These are phyloP conservation scores for Drosophila mojavensis DNA, from an alignment of 1,140 invertebrate genomes.

Conservation along the genomic window DNA sequence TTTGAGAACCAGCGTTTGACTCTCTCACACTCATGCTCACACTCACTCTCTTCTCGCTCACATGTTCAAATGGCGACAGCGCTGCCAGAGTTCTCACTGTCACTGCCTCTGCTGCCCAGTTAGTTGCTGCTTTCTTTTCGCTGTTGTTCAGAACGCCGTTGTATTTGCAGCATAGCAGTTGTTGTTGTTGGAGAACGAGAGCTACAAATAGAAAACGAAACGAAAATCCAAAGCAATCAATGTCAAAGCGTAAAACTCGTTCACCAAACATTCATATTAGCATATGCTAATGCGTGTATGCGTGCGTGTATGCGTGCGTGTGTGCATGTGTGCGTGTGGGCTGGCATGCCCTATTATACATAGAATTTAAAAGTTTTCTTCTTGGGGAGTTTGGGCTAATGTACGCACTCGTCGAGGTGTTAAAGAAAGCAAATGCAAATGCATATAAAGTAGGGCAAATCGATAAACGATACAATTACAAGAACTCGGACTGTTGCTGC, in stretches of 20 bases:
- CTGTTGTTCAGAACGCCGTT: constrained; percentile 10
- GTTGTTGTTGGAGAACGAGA: constrained; percentile 36
- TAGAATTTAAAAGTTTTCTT: constrained; percentile 22
- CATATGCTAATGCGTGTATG: no score
- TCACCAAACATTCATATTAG: constrained; percentile 8
- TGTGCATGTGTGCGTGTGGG: no score
- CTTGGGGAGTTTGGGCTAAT: constrained; percentile 36
- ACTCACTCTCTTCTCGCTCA: constrained; percentile 12
- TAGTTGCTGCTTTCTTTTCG: constrained; percentile 50
- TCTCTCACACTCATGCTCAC: not conserved
- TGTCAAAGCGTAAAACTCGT: constrained; percentile 32
- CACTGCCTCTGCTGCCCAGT: not conserved
- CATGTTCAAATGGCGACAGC: constrained; percentile 26
- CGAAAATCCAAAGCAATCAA: constrained; percentile 44
- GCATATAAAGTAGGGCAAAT: constrained; percentile 15
- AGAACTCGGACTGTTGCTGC: not conserved
- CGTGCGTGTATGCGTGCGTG: no score
- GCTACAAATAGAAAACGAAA: constrained; percentile 67
- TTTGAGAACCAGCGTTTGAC: constrained; percentile 1
- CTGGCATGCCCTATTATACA: not conserved
- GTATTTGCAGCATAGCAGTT: constrained; percentile 50
- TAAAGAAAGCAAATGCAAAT: constrained; percentile 30
- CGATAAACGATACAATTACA: constrained; percentile 1
- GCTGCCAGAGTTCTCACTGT: constrained; percentile 2
- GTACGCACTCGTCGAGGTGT: constrained; percentile 45